Evolutionary conservation across 2,797 vertebrate genomes (phyloP).

Genomic region (Tachyglossus aculeatus): DNA sequence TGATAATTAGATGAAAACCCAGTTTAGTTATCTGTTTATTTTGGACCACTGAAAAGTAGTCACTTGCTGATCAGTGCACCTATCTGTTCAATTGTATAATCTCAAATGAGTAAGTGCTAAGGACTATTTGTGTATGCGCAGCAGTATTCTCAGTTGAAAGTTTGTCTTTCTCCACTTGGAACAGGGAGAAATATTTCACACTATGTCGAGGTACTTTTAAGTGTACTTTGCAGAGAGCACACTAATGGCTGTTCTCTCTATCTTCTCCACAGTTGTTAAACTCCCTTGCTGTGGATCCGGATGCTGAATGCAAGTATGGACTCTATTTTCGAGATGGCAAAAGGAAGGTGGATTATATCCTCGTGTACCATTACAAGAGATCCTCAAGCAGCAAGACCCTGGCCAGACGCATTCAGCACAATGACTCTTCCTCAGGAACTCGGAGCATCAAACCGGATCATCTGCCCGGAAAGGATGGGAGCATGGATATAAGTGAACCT

Average conservation of each 20-base stretch:
- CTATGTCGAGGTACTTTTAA: background rate
- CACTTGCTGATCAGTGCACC: slow-evolving; percentile 6
- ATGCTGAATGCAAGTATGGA: slow-evolving; percentile 75
- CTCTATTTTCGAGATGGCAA: slow-evolving; percentile 88
- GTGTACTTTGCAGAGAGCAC: accelerated
- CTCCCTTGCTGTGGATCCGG: slow-evolving; percentile 76
- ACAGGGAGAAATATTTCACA: slow-evolving; percentile 1
- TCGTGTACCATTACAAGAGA: slow-evolving; percentile 89
- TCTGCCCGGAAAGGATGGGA: slow-evolving; percentile 72
- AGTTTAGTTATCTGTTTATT: slow-evolving; percentile 37
- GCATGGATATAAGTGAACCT: slow-evolving; percentile 73
- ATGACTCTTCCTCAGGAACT: slow-evolving; percentile 49
- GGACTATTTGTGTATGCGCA: background rate
- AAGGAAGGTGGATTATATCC: slow-evolving; percentile 89
- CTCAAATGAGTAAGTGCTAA: background rate
- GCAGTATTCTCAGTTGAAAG: background rate
- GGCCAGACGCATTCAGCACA: slow-evolving; percentile 66
- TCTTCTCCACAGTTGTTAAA: slow-evolving; percentile 78
- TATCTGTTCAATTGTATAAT: slow-evolving; percentile 41
- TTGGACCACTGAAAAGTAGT: slow-evolving; percentile 19
- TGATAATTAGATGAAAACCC: slow-evolving; percentile 32
- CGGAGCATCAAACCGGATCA: slow-evolving; percentile 72
- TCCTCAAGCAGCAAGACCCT: slow-evolving; percentile 59
- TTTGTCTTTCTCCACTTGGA: background rate
- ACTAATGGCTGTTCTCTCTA: background rate